Evolutionary conservation across 2,888 invertebrate species (phyloP).

Genomic region (Synergus japonicus): DNA sequence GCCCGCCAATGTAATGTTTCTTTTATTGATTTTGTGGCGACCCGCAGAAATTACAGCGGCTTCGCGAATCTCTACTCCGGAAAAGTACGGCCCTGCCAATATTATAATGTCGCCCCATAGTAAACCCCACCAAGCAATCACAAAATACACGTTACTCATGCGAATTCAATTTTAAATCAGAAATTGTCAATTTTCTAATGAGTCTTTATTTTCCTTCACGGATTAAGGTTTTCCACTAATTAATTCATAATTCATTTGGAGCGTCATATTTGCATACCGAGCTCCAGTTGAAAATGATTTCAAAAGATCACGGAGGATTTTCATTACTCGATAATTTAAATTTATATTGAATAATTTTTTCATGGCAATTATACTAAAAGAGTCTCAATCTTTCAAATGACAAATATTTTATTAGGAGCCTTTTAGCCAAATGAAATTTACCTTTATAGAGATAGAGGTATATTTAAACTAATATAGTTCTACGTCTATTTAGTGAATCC

Average conservation of each 20-base stretch:
- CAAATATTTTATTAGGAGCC: background rate
- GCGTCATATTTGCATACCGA: too few species aligned
- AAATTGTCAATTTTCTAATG: background rate
- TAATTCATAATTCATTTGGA: too few species aligned
- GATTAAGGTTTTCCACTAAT: background rate
- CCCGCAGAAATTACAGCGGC: slow-evolving; percentile 75
- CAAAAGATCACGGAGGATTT: too few species aligned
- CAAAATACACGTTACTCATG: background rate
- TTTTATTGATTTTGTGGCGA: slow-evolving; percentile 77
- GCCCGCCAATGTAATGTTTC: slow-evolving; percentile 77
- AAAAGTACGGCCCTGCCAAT: slow-evolving; percentile 37
- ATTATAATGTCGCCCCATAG: slow-evolving; percentile 12
- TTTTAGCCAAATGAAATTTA: background rate
- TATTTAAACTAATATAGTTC: background rate
- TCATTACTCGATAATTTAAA: too few species aligned
- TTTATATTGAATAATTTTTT: too few species aligned
- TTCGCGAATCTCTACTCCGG: slow-evolving; percentile 60
- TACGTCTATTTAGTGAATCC: too few species aligned
- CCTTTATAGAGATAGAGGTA: background rate
- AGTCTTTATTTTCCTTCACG: background rate
- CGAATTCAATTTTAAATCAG: background rate
- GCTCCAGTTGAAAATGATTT: too few species aligned
- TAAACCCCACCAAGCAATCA: slow-evolving; percentile 7
- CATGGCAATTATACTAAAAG: too few species aligned
- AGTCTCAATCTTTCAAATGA: background rate